A percentile compares a stretch with the other conserved stretches of the same genome.
These are phyloP conservation scores for Pachyrhynchus sulphureomaculatus DNA, from an alignment of 1,140 invertebrate species.

Conservation along the genomic window DNA sequence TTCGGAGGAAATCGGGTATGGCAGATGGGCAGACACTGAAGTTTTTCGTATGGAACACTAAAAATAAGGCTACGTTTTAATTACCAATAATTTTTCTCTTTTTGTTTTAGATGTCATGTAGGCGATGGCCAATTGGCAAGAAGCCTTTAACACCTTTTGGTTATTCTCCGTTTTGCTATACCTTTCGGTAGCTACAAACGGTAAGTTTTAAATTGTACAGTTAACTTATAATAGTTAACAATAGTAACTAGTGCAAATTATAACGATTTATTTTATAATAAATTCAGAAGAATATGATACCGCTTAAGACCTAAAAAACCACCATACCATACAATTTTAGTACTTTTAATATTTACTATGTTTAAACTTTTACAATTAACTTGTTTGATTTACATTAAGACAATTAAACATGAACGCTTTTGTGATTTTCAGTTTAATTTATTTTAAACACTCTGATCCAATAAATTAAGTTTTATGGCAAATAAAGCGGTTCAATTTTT, in stretches of 20 bases:
- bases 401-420: too few relatives aligned
- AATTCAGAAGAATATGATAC: slow-evolving; percentile 1
- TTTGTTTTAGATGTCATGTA: slow-evolving; percentile 35
- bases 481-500: too few relatives aligned
- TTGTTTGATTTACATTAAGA: neutral
- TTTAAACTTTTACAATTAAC: neutral
- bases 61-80: neutral
- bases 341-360: neutral
- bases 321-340: neutral
- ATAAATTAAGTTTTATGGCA: too few relatives aligned
- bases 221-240: neutral
- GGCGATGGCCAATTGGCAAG: slow-evolving; percentile 32
- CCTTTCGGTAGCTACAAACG: neutral
- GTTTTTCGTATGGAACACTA: neutral
- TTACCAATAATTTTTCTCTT: neutral
- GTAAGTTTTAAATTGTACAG: neutral
- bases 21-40: too few relatives aligned
- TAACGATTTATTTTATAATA: neutral
- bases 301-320: slow-evolving; percentile 11
- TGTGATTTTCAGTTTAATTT: too few relatives aligned
- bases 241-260: neutral
- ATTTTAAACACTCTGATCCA: too few relatives aligned
- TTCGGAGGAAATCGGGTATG: too few relatives aligned
- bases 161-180: neutral
- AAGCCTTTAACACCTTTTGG: slow-evolving; percentile 1